Base-by-base conservation (phyloP, 2,888 invertebrate genomes). In the Cheilosia variabilis region DNA sequence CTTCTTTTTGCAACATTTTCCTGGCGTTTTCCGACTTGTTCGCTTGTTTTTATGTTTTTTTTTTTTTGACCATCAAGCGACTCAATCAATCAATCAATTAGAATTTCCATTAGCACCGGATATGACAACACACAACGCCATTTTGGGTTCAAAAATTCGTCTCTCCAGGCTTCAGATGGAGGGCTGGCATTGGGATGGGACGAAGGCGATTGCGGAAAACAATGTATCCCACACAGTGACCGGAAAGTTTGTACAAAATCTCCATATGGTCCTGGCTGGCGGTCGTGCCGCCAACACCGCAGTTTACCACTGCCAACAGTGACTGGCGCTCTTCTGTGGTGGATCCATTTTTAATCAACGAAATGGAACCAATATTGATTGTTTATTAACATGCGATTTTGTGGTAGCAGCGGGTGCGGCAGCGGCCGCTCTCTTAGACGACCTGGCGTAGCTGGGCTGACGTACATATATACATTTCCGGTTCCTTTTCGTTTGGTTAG, bases 21-120 rank as follows among this genome's bases (percentile, higher is more conserved):
- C 31, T 50, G 52, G 5, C 52, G 22, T 45, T 62, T 58, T 50
- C 41, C 17, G 37, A 17, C 60, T 73, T 60, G 72, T 45, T 52
- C 45, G 53, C 58, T 66, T 60, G 45, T 79, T 58, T 60, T 41
- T 71, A 60, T 69, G 63, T n/a, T n/a, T n/a, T 58, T 71, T 75
- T 77, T 60, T 45, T 43, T 47, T 45, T 43, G 60, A 15, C 63
- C 73, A 10, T 65, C 77, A 71, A 62, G 75, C 57, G 78, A 84
- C 78, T 76, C 87, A 83, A 88, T 88, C 88, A 89, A 89, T 89
- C 89, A 88, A 88, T 89, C 88, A 89, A 88, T 89, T 89, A 88
- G 87, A 88, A 88, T 88, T 89, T 89, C 89, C 89, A 89, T 89
- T 89, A 89, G 87, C 88, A 83, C 88, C 89, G 89, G 89, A 89